Conservation (phyloP, 2,797 vertebrate genomes). For the Bovichtus diacanthus region DNA sequence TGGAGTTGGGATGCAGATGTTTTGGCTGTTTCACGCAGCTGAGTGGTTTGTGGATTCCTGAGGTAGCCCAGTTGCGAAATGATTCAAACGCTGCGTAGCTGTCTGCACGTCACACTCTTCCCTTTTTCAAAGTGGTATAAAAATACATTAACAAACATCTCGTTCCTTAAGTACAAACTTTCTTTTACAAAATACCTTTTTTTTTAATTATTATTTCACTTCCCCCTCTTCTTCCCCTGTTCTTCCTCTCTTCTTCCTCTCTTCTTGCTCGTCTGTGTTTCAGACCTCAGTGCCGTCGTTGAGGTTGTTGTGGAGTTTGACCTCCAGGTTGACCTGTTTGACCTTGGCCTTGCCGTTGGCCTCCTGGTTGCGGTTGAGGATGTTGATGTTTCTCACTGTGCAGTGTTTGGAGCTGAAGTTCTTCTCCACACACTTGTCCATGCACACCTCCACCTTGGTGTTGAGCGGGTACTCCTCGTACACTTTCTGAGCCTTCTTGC, state of each 20-base stretch:
- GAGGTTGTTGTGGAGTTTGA: slow-evolving; percentile 94
- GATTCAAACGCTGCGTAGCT: slow-evolving; percentile 72
- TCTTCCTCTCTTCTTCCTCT: not conserved
- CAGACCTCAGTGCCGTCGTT: slow-evolving; percentile 95
- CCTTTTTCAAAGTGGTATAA: slow-evolving; percentile 85
- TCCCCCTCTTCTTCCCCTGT: not conserved
- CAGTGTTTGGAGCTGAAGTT: slow-evolving; percentile 88
- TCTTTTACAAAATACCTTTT: slow-evolving; percentile 67
- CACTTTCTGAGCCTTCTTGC: slow-evolving; percentile 53
- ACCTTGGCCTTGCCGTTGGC: slow-evolving; percentile 79
- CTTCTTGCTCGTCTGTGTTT: slow-evolving; percentile 28
- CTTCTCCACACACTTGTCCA: slow-evolving; percentile 86
- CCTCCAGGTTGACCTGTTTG: slow-evolving; percentile 93
- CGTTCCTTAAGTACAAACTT: slow-evolving; percentile 78
- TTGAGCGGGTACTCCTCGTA: slow-evolving; percentile 93
- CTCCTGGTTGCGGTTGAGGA: slow-evolving; percentile 82
- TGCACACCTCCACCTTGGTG: slow-evolving; percentile 91
- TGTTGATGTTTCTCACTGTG: slow-evolving; percentile 89
- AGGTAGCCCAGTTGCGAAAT: slow-evolving; percentile 86
- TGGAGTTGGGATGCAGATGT: slow-evolving; percentile 16
- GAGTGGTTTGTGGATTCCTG: slow-evolving; percentile 66
- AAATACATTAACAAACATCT: slow-evolving; percentile 86
- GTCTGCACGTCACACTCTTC: slow-evolving; percentile 59
- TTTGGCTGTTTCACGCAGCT: slow-evolving; percentile 35
- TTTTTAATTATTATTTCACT: not conserved